Conservation (phyloP, 2,888 invertebrate species). For the Andrena camellia region DNA sequence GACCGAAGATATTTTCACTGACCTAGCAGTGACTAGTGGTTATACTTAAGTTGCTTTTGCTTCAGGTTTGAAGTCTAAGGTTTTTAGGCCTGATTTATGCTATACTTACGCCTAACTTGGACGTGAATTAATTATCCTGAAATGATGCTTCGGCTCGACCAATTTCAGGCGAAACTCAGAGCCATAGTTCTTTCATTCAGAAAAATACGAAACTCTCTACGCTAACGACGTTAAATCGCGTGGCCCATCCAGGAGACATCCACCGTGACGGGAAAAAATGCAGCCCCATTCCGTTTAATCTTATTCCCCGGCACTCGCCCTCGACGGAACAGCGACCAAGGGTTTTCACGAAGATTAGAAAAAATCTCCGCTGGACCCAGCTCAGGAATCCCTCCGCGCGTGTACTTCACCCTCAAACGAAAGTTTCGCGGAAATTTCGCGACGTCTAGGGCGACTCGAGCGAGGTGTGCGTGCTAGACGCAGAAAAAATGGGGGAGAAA, state of each 20-base stretch:
- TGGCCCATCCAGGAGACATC: constrained; percentile 2
- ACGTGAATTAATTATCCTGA: not conserved
- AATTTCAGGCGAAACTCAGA: not conserved
- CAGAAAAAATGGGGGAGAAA: constrained; percentile 39
- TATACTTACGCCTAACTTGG: not conserved
- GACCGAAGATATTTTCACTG: not conserved
- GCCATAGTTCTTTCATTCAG: not conserved
- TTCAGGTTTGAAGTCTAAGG: not conserved
- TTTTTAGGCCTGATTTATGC: not conserved
- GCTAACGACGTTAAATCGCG: constrained; percentile 46
- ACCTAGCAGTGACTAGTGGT: not conserved
- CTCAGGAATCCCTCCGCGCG: constrained; percentile 8
- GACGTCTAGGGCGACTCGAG: not conserved
- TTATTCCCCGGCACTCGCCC: constrained; percentile 36
- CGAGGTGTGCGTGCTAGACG: constrained; percentile 58
- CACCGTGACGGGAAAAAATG: constrained; percentile 42
- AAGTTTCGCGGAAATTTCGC: constrained; percentile 4
- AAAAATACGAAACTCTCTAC: constrained; percentile 12
- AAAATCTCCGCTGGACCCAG: constrained; percentile 42
- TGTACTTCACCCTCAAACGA: not conserved
- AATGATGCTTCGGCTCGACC: not conserved
- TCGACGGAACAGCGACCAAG: constrained; percentile 34
- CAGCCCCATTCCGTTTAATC: constrained; percentile 41
- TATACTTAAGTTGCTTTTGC: not conserved
- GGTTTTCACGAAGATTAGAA: constrained; percentile 49